Percentiles rank a stretch among this genome's conserved stretches.
Evolutionary conservation across 2,888 invertebrate genomes (phyloP).

Genomic region (Drosophila antonietae): DNA sequence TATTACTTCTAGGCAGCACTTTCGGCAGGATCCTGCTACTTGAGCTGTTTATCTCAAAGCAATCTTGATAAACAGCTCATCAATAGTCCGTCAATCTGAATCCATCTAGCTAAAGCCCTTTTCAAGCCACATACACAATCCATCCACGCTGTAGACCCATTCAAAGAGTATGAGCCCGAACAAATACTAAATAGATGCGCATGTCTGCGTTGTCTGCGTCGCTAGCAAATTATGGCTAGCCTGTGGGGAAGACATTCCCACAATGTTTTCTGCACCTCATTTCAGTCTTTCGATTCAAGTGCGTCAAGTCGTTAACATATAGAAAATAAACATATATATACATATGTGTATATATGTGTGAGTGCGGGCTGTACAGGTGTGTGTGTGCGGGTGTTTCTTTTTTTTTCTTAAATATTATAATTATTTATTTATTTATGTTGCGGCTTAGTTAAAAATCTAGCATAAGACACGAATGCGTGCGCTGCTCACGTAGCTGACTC

Average conservation of each 20-base stretch:
- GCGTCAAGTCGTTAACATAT: slow-evolving; percentile 57
- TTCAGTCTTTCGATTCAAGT: slow-evolving; percentile 56
- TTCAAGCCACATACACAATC: neutral
- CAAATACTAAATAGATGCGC: slow-evolving; percentile 42
- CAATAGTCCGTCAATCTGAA: neutral
- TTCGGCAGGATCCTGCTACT: neutral
- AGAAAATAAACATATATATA: slow-evolving; percentile 12
- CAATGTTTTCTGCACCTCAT: slow-evolving; percentile 61
- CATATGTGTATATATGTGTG: slow-evolving; percentile 19
- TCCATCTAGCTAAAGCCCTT: neutral
- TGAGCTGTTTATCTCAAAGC: neutral
- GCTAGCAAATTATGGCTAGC: slow-evolving; percentile 55
- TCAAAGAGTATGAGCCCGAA: slow-evolving; percentile 18
- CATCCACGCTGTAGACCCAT: no score
- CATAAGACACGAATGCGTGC: slow-evolving; percentile 53
- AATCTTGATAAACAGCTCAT: neutral
- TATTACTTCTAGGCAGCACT: neutral
- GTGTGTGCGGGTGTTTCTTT: neutral
- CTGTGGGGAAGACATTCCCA: slow-evolving; percentile 50
- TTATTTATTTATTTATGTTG: slow-evolving; percentile 28
- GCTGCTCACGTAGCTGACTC: slow-evolving; percentile 61
- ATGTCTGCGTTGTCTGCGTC: slow-evolving; percentile 27
- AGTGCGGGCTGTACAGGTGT: slow-evolving; percentile 23
- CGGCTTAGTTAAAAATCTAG: slow-evolving; percentile 13
- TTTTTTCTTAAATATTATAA: slow-evolving; percentile 14